Percentiles rank a stretch among this genome's conserved stretches.
Conservation (phyloP, 2,113 vertebrate species). For the Holacanthus passer region DNA sequence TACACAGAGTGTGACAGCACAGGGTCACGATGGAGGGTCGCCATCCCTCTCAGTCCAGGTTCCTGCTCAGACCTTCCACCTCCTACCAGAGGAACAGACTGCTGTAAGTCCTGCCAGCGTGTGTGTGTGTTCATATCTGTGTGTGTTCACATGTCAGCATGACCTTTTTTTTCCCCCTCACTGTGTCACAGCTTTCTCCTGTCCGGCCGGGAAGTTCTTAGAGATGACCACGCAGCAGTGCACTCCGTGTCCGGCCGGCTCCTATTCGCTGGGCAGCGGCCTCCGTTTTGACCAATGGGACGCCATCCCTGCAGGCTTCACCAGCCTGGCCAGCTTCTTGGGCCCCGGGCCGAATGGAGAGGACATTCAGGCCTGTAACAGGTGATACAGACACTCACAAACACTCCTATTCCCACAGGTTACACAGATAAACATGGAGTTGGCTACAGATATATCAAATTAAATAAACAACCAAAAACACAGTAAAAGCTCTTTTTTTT, state of each 20-base stretch:
- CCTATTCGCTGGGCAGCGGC: constrained; percentile 95
- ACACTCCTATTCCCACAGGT: not conserved
- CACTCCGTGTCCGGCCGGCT: constrained; percentile 92
- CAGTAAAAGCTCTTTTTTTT: not conserved
- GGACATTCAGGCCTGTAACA: constrained; percentile 89
- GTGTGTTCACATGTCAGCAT: not conserved
- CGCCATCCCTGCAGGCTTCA: constrained; percentile 93
- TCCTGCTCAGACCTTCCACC: constrained; percentile 92
- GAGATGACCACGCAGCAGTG: constrained; percentile 97
- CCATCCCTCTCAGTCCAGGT: constrained; percentile 88
- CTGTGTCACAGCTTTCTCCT: constrained; percentile 91
- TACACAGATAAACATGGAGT: not conserved
- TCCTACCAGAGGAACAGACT: constrained; percentile 95
- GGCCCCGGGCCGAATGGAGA: constrained; percentile 85
- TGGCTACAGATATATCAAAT: not conserved
- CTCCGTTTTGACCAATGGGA: constrained; percentile 98
- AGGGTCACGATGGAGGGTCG: constrained; percentile 96
- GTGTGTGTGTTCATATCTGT: not conserved
- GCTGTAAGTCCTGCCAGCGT: constrained; percentile 88
- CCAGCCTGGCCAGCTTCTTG: constrained; percentile 92
- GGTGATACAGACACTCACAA: constrained; percentile 76
- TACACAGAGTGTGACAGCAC: constrained; percentile 98
- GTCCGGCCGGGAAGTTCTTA: constrained; percentile 92
- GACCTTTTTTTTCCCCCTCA: not conserved
- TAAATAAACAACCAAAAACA: not conserved